Evolutionary conservation across 2,888 invertebrate species (phyloP).

Genomic region (Gonocerus acuteangulatus): DNA sequence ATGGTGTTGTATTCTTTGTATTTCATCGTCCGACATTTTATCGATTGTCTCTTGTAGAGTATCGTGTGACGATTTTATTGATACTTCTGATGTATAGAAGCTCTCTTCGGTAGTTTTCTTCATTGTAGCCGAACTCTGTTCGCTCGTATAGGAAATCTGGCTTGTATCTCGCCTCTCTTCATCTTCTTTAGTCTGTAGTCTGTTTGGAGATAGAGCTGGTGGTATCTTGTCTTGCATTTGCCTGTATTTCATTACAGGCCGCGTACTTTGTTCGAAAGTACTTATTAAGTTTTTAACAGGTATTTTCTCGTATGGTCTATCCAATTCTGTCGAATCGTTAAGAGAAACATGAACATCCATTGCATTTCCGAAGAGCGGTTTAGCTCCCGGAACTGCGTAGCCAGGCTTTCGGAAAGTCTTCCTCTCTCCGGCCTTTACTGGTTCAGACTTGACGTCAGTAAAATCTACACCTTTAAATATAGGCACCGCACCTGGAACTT

Average conservation of each 20-base stretch:
- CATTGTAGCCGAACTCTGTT: constrained; percentile 13
- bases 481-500: constrained; percentile 33
- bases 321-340: constrained; percentile 24
- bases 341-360: constrained; percentile 29
- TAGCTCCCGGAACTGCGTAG: constrained; percentile 35
- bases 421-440: constrained; percentile 10
- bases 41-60: constrained; percentile 14
- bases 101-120: background rate
- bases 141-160: background rate
- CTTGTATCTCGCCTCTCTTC: background rate
- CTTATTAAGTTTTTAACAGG: constrained; percentile 50
- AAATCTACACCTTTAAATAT: constrained; percentile 30
- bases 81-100: background rate
- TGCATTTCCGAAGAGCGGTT: constrained; percentile 34
- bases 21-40: constrained; percentile 31
- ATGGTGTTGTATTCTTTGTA: constrained; percentile 31
- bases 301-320: constrained; percentile 41
- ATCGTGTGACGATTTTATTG: background rate
- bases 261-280: constrained; percentile 56
- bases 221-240: constrained; percentile 28
- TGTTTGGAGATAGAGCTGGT: constrained; percentile 10
- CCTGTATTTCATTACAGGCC: constrained; percentile 51
- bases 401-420: constrained; percentile 39
- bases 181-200: constrained; percentile 3
- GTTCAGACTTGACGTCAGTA: constrained; percentile 20